Evolutionary conservation across 2,113 vertebrate genomes (phyloP), one percentile per base, ranked within the genome.

Genomic region (Polypterus senegalus): DNA sequence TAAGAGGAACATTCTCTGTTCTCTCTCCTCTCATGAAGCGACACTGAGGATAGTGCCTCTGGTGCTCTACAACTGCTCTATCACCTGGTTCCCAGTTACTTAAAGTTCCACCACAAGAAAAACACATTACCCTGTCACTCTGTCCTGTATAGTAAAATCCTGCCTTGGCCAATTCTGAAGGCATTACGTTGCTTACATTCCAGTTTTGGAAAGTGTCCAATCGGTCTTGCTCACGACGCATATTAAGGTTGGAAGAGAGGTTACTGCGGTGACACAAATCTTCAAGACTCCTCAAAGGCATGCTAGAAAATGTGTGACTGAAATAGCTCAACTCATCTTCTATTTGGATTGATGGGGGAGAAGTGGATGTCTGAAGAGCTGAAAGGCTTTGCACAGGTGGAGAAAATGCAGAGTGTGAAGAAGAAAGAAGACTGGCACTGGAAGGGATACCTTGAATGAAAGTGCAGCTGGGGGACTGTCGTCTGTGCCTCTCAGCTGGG

Each of bases 31-130:
- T 83, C 66, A 92, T 83, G 71, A 97, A 96, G 1, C 83, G 83
- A 65, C 96, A 99, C 66, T 78, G 86, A 43, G 96, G 96, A 57
- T 97, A 99, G 71, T 97, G 91, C 47, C 91, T 90, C 63, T 88
- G 86, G 71, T 99, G 96, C 73, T 99, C 94, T 1, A 90, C 88
- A 57, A 92, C 56, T 0, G 95, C 92, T 68, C 90, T 83, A 74
- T 99, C 96, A n/a, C 97, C 93, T 0, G 94, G 92, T 62, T 96
- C 92, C 96, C 96, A 98, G 78, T 96, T 97, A 77, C 84, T 92
- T 46, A 98, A 76, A 62, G 89, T 88, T 55, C 93, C 94, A 47
- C 92, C 92, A 47, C 96, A 99, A 58, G 87, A 84, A 75, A 98
- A 99, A 71, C 96, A 99, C 58, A 89, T 91, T 65, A 99, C 96